Evolutionary conservation across 1,140 invertebrate genomes (phyloP).

Genomic region (Cataglyphis hispanica): DNA sequence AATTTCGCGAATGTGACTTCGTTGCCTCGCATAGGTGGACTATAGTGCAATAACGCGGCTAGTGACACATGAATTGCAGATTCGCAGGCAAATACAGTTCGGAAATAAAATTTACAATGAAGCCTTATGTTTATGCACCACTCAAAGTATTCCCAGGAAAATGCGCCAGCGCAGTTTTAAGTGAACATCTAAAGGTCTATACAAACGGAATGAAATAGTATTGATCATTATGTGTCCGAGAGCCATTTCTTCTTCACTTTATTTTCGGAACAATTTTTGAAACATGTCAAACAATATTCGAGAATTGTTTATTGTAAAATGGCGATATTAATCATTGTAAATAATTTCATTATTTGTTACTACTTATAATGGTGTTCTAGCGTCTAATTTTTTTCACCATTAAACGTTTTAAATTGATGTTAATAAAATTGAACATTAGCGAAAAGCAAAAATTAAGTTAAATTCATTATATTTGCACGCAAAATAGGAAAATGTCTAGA

Average conservation of each 20-base stretch:
- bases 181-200: constrained; percentile 9
- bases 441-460: background rate
- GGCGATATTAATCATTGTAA: constrained; percentile 1
- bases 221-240: constrained; percentile 4
- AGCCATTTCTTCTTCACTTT: constrained; percentile 21
- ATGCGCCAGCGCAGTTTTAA: constrained; percentile 7
- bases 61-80: constrained; percentile 57
- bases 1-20: constrained; percentile 19
- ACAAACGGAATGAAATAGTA: constrained; percentile 18
- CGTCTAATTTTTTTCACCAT: background rate
- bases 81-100: constrained; percentile 3
- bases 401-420: background rate
- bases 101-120: constrained; percentile 34
- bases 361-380: background rate
- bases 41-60: constrained; percentile 8
- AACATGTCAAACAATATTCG: background rate
- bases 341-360: background rate
- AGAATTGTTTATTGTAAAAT: constrained; percentile 3
- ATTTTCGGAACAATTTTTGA: background rate
- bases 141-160: constrained; percentile 23
- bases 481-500: background rate
- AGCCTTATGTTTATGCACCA: constrained; percentile 50
- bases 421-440: background rate
- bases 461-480: background rate
- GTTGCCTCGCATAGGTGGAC: background rate